Conservation (phyloP, 2,113 vertebrate species). For the Chaetura pelagica region DNA sequence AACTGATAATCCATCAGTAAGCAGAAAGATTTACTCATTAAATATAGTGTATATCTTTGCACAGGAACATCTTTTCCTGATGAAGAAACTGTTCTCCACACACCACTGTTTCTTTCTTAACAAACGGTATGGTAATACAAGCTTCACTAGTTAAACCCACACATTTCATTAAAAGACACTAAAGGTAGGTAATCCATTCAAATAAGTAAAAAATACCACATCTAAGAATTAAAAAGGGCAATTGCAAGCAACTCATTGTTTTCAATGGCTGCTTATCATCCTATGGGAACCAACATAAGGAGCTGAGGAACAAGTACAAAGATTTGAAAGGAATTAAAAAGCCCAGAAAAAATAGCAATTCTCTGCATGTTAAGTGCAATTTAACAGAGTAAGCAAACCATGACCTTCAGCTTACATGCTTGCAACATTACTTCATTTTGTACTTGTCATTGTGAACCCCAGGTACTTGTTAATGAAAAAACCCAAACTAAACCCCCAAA, state of each 20-base stretch:
- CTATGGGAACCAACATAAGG: accelerated
- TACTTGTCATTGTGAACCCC: neutral
- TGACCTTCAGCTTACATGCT: neutral
- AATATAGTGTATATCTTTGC: neutral
- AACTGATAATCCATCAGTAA: neutral
- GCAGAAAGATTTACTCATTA: neutral
- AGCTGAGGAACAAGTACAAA: neutral
- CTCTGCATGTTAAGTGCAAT: neutral
- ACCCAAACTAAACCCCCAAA: neutral
- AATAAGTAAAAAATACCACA: neutral
- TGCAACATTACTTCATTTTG: neutral
- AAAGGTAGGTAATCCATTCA: neutral
- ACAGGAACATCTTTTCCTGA: neutral
- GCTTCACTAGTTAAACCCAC: neutral
- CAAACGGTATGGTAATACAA: neutral
- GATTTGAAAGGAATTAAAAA: neutral
- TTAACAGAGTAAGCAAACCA: neutral
- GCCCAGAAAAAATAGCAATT: neutral
- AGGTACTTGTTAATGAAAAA: neutral
- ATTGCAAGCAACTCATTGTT: neutral
- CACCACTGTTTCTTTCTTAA: neutral
- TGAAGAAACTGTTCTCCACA: neutral
- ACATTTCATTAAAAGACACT: neutral
- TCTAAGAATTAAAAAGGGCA: neutral
- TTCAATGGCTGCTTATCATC: neutral